phyloP scores from a whole-genome alignment of 1,140 invertebrate genomes.

The Glossosoma conforme region DNA sequence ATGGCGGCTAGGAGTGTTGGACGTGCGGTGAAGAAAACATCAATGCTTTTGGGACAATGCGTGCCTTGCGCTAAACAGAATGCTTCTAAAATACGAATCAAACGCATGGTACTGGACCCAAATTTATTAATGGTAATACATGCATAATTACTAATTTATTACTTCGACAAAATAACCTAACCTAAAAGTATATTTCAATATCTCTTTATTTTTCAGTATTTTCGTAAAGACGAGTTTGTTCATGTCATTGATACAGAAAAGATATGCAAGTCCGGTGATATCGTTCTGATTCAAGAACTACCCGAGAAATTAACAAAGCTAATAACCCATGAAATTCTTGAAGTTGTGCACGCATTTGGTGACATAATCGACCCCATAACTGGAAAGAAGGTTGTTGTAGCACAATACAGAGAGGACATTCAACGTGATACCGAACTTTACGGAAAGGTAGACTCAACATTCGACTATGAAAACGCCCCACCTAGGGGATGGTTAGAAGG shows the following conservation, averaged over 20 bases:
- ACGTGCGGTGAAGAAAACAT: not conserved
- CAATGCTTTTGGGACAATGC: constrained; percentile 62
- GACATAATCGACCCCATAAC: constrained; percentile 79
- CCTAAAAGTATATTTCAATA: constrained; percentile 19
- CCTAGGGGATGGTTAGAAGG: constrained; percentile 74
- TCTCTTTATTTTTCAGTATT: constrained; percentile 62
- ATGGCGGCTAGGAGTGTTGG: not conserved
- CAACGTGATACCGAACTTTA: constrained; percentile 62
- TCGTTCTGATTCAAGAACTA: constrained; percentile 70
- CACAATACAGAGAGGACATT: constrained; percentile 69
- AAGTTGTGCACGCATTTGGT: constrained; percentile 75
- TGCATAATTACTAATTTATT: constrained; percentile 1
- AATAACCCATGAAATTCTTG: constrained; percentile 72
- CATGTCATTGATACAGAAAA: constrained; percentile 74
- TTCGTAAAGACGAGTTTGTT: constrained; percentile 61
- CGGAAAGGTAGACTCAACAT: constrained; percentile 62
- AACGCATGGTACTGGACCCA: constrained; percentile 62
- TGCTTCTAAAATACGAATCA: constrained; percentile 69
- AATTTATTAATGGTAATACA: constrained; percentile 62
- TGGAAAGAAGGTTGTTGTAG: constrained; percentile 69
- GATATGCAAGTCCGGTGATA: constrained; percentile 73
- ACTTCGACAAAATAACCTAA: not conserved
- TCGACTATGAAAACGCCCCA: constrained; percentile 72
- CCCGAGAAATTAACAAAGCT: constrained; percentile 66
- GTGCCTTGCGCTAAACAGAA: constrained; percentile 68